Conservation (phyloP, 1,140 invertebrate species). For the Diabrotica virgifera region DNA sequence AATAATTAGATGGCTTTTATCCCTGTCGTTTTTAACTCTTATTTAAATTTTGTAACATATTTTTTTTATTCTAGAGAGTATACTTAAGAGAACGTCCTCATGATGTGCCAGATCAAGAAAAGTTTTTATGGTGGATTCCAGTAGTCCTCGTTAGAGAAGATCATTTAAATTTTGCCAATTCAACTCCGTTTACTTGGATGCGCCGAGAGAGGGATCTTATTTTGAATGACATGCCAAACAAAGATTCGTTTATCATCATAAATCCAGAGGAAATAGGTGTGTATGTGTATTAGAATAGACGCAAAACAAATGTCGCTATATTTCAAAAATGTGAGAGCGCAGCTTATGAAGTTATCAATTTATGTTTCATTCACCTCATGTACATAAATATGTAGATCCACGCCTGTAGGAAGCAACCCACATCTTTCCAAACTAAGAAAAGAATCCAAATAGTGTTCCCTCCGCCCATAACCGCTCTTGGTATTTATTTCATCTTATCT, state of each 20-base stretch:
- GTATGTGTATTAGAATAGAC: slow-evolving; percentile 16
- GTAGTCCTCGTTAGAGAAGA: slow-evolving; percentile 58
- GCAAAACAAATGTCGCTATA: too few species aligned
- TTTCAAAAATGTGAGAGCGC: too few species aligned
- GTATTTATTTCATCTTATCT: too few species aligned
- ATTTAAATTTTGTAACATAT: too few species aligned
- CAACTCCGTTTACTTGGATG: slow-evolving; percentile 59
- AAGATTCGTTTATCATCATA: slow-evolving; percentile 65
- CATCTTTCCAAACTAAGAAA: too few species aligned
- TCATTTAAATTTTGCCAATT: slow-evolving; percentile 56
- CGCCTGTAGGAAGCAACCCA: too few species aligned
- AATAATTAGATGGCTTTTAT: too few species aligned
- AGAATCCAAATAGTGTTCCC: too few species aligned
- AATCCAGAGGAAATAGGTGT: slow-evolving; percentile 80
- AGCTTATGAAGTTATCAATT: slow-evolving; percentile 3
- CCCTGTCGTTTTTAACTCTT: too few species aligned
- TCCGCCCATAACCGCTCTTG: too few species aligned
- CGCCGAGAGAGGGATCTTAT: slow-evolving; percentile 52
- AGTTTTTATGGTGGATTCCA: slow-evolving; percentile 69
- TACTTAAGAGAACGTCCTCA: slow-evolving; percentile 67
- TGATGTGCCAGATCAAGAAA: slow-evolving; percentile 60
- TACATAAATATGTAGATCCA: too few species aligned
- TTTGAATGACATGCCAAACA: slow-evolving; percentile 53
- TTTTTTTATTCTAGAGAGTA: slow-evolving; percentile 53
- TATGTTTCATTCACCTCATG: too few species aligned